Evolutionary conservation across 2,888 invertebrate species (phyloP), one percentile per base, ranked within the genome.

Genomic region (Malthinus flaveolus): DNA sequence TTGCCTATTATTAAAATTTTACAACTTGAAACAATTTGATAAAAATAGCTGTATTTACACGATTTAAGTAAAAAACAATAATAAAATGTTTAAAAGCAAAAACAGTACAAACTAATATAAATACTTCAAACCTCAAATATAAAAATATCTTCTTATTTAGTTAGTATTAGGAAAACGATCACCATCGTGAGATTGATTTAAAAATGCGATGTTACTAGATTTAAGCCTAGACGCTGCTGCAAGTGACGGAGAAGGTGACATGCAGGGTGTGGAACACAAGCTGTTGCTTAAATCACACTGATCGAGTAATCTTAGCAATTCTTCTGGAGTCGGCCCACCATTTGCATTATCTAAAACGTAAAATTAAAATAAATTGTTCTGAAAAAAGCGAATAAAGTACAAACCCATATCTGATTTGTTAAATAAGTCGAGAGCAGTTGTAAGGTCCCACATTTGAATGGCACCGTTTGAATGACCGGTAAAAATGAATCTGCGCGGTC

Each of bases 361-460:
- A 66, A 39, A 35, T 37, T 36, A 31, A 47, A 42, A n/a, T n/a
- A n/a, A 34, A 32, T 5, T 34, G 10, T 13, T 13, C 1, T 13
- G 1, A 23, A 1, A 23, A 15, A 44, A 12, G 13, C n/a, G 15
- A 32, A 33, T n/a, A 35, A 33, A 12, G 12, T 35, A 56, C 53
- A n/a, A n/a, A 82, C 82, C 80, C 73, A 78, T 76, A 66, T 81
- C 80, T 69, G 80, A 79, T 75, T 80, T 80, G 71, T 81, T 79
- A 10, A 86, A 83, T 65, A 90, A 84, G 79, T 97, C 95, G 50
- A 98, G 82, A 9, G 95, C 97, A 7, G 95, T 97, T 9, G 96
- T 96, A 60, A 99, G 83, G 81, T 99, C 98, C 97, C 98, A 99
- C 92, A 98, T 95, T 81, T 96, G 96, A 60, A 96, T 89, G 37